A percentile compares a stretch with the other conserved stretches of the same genome.
phyloP scores from a whole-genome alignment of 2,888 invertebrate species.

The Epistrophe eligans region DNA sequence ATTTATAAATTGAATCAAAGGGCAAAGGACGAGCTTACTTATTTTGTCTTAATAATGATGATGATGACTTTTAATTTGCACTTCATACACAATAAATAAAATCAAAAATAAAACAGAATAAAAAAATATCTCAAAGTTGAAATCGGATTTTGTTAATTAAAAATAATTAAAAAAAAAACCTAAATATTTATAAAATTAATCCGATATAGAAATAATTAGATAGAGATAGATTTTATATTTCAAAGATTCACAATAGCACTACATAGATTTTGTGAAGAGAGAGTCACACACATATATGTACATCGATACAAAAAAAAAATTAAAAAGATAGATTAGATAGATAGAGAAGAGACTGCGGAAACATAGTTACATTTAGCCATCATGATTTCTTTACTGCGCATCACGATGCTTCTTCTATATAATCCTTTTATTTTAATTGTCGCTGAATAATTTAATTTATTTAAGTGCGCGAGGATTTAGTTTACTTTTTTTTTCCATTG shows the following conservation, averaged over 20 bases:
- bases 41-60: conserved; percentile 1
- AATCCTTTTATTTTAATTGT: neutral
- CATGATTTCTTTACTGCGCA: neutral
- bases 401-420: conserved; percentile 1
- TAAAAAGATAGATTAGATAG: conserved; percentile 50
- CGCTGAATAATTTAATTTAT: neutral
- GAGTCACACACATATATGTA: conserved; percentile 66
- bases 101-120: conserved; percentile 55
- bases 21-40: neutral
- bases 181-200: conserved; percentile 60
- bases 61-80: conserved; percentile 76
- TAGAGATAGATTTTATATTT: conserved; percentile 54
- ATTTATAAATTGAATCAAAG: neutral
- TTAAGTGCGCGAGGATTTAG: conserved; percentile 25
- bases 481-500: neutral
- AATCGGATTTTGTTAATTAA: conserved; percentile 37
- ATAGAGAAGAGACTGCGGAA: conserved; percentile 21
- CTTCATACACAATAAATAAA: conserved; percentile 69
- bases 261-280: conserved; percentile 61
- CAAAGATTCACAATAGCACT: conserved; percentile 78
- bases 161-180: conserved; percentile 24
- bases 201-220: conserved; percentile 37
- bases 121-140: conserved; percentile 70
- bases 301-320: conserved; percentile 39
- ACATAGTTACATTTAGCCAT: conserved; percentile 45